These are phyloP conservation scores for Metaphire vulgaris DNA, from an alignment of 1,140 invertebrate species.

Conservation along the genomic window DNA sequence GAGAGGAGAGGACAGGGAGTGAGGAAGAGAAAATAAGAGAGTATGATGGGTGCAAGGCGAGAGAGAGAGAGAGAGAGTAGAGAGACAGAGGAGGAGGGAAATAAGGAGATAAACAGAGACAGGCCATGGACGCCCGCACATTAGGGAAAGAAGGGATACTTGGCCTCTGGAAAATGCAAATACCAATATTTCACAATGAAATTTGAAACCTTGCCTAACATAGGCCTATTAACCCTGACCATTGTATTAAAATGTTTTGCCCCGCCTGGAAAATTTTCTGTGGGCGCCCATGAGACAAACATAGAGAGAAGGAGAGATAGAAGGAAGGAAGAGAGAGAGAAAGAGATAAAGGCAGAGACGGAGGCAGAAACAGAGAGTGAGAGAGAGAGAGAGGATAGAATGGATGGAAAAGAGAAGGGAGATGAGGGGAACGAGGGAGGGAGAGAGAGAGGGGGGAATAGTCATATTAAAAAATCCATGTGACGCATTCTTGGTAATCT, in stretches of 20 bases:
- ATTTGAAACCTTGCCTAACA: too few relatives aligned
- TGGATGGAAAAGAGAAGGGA: conserved; percentile 10
- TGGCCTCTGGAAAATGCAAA: too few relatives aligned
- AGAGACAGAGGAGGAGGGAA: neutral
- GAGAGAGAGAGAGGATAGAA: conserved; percentile 6
- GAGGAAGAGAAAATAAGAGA: neutral
- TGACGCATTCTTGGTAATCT: too few relatives aligned
- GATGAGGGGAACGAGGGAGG: neutral
- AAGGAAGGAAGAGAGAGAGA: neutral
- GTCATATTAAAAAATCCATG: too few relatives aligned
- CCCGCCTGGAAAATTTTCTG: too few relatives aligned
- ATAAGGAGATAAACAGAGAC: neutral
- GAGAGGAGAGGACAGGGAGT: neutral
- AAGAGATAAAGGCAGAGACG: neutral
- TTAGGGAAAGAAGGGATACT: neutral
- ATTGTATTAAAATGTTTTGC: too few relatives aligned
- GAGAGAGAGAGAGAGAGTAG: neutral
- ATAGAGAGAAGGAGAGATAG: neutral
- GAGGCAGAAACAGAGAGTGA: neutral
- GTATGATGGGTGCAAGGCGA: too few relatives aligned
- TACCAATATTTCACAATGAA: too few relatives aligned
- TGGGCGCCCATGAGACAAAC: neutral
- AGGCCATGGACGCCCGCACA: neutral
- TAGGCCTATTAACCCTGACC: too few relatives aligned
- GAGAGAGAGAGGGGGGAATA: conserved; percentile 6